phyloP scores from a whole-genome alignment of 2,113 vertebrate species.

The Corythornis cristatus region DNA sequence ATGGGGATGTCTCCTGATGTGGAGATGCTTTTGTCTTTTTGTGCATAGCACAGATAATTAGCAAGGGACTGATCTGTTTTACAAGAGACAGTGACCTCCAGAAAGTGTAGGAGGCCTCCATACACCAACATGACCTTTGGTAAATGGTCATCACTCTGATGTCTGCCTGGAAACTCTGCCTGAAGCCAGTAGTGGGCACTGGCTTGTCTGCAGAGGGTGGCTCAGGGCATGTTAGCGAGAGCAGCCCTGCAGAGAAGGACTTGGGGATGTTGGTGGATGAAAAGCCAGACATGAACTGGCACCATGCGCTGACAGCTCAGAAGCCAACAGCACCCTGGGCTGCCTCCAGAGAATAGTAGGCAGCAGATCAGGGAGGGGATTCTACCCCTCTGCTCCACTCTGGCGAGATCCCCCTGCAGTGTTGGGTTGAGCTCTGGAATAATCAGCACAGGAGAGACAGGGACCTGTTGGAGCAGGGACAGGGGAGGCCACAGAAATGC shows the following conservation, averaged over 20 bases:
- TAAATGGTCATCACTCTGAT: neutral
- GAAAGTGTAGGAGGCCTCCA: neutral
- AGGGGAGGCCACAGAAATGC: neutral
- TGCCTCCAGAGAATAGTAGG: too few species aligned
- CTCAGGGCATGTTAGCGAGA: neutral
- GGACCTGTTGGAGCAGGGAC: neutral
- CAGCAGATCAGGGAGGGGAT: too few species aligned
- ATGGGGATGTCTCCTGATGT: neutral
- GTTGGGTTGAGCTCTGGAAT: neutral
- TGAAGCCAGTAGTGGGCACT: rapidly evolving
- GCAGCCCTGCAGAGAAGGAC: too few species aligned
- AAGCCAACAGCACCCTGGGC: too few species aligned
- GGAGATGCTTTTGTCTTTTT: neutral
- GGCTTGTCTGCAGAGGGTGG: neutral
- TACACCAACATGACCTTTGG: neutral
- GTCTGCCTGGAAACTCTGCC: neutral
- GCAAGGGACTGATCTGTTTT: neutral
- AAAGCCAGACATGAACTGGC: too few species aligned
- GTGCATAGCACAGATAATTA: neutral
- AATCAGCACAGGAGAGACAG: neutral
- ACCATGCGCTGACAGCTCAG: too few species aligned
- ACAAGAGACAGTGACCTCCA: neutral
- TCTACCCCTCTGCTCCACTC: neutral
- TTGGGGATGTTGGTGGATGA: too few species aligned
- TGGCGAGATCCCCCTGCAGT: neutral